Evolutionary conservation across 2,888 invertebrate genomes (phyloP), one percentile per base, ranked within the genome.

Genomic region (Matsumyia berberina): DNA sequence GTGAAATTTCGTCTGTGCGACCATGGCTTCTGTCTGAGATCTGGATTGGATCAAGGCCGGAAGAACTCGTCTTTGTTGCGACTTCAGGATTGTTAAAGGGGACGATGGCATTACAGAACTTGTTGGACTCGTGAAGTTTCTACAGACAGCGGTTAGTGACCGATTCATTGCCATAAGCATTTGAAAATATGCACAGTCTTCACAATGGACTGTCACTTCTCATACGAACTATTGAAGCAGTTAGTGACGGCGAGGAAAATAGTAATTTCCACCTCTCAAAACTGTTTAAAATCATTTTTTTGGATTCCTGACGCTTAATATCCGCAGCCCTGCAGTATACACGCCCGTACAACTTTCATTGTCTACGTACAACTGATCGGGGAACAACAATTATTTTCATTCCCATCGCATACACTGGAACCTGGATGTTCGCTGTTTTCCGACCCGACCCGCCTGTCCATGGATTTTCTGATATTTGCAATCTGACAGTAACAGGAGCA

Each of bases 221-320:
- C n/a, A n/a, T n/a, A n/a, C n/a, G n/a, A n/a, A n/a, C n/a, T n/a
- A n/a, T n/a, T n/a, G 24, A 24, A 24, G 24, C 42, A 51, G 51
- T 29, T 51, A 51, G 29, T 17, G 35, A 35, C 11, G 7, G 12
- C 11, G n/a, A 31, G 12, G 17, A 35, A 55, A 17, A 35, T 12
- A 31, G 3, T 9, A 35, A 35, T 64, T 66, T 37, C 35, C 55
- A 57, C 19, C 29, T 46, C 37, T 74, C 37, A 57, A 55, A 74
- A 9, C 35, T 17, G 15, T 46, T 29, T 11, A 46, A 35, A 74
- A 64, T 74, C 66, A 62, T 42, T 70, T 69, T 60, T 77, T 37
- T 55, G 69, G 44, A 69, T 70, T 78, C 15, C 24, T 62, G 77
- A 77, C 53, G 51, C 62, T 78, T 78, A 78, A 78, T 78, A 78